A percentile compares a stretch with the other conserved stretches of the same genome.
phyloP scores from a whole-genome alignment of 1,140 invertebrate genomes.

The Aphis craccivora region DNA sequence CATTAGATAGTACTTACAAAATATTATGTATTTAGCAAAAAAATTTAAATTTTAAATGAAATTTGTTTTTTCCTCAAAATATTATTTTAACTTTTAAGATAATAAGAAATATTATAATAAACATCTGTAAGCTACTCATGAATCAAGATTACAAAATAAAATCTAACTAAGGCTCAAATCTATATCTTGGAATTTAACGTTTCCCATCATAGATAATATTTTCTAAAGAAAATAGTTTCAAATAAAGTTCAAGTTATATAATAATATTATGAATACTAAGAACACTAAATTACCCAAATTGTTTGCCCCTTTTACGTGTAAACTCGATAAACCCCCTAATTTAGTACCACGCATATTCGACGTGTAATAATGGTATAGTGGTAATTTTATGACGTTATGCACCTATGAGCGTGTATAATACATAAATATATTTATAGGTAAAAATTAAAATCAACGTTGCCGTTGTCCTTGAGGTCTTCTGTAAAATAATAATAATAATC shows the following conservation, averaged over 20 bases:
- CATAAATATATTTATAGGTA: not conserved
- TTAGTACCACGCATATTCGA: not conserved
- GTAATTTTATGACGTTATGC: not conserved
- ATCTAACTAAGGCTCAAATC: not conserved
- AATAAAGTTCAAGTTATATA: not conserved
- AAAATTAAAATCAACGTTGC: constrained; percentile 1
- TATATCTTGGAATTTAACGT: not conserved
- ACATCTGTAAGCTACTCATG: not conserved
- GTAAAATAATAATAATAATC: not conserved
- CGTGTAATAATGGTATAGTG: not conserved
- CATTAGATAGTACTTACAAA: not conserved
- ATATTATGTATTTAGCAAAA: not conserved
- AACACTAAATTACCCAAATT: not conserved
- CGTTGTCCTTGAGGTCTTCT: constrained; percentile 28
- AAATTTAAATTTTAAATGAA: not conserved
- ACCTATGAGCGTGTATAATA: not conserved
- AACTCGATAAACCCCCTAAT: constrained; percentile 1
- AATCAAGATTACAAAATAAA: not conserved
- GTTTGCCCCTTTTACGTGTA: not conserved
- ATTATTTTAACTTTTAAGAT: not conserved
- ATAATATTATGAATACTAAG: not conserved
- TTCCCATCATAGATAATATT: not conserved
- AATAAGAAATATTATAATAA: not conserved
- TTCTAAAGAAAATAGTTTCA: not conserved
- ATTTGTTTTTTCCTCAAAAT: not conserved